A percentile compares a stretch with the other conserved stretches of the same genome.
These are phyloP conservation scores for Gavialis gangeticus DNA, from an alignment of 2,113 vertebrate genomes.

Conservation along the genomic window DNA sequence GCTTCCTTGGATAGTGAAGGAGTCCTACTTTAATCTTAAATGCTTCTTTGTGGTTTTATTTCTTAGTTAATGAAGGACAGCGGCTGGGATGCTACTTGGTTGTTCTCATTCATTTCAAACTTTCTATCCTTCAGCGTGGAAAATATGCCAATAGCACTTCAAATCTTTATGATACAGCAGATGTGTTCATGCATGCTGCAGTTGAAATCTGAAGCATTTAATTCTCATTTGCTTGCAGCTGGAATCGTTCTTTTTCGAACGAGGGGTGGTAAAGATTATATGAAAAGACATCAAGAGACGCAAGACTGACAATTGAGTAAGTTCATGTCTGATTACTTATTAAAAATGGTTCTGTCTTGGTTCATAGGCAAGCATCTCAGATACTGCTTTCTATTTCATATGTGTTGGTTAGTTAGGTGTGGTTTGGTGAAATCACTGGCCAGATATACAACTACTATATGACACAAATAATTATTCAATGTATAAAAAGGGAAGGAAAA, in stretches of 20 bases:
- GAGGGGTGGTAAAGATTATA: slow-evolving; percentile 20
- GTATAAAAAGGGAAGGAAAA: background rate
- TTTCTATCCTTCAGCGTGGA: slow-evolving; percentile 40
- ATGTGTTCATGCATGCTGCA: slow-evolving; percentile 33
- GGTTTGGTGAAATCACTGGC: accelerated
- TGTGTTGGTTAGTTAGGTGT: background rate
- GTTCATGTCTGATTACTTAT: slow-evolving; percentile 23
- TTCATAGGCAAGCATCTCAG: accelerated
- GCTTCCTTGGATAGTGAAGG: background rate
- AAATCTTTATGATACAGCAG: slow-evolving; percentile 51
- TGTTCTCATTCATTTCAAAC: slow-evolving; percentile 39
- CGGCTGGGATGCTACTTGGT: background rate
- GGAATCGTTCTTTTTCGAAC: slow-evolving; percentile 55
- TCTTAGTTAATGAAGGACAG: background rate
- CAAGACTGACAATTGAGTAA: slow-evolving; percentile 43
- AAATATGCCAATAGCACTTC: slow-evolving; percentile 35
- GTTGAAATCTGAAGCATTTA: slow-evolving; percentile 52
- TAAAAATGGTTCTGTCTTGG: background rate
- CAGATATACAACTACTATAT: background rate
- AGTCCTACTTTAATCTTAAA: background rate
- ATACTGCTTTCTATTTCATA: background rate
- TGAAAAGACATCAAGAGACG: background rate
- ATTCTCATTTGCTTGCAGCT: slow-evolving; percentile 64
- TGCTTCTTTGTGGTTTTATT: background rate
- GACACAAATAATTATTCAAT: background rate